phyloP scores from a whole-genome alignment of 2,888 invertebrate genomes.

The Aporophyla lueneburgensis region DNA sequence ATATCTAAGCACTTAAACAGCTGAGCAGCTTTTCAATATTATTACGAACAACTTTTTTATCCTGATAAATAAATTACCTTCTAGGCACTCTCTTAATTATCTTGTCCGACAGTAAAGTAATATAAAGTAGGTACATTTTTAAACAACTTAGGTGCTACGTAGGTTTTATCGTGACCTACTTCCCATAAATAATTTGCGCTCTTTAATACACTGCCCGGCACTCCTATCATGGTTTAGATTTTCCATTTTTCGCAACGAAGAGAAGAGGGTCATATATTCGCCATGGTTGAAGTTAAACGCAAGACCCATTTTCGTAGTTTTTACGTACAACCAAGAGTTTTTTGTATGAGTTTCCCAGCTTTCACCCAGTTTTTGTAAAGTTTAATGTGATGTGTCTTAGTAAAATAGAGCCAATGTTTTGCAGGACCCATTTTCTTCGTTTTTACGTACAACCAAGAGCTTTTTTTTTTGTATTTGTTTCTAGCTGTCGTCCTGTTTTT shows the following conservation, averaged over 20 bases:
- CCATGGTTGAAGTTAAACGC: constrained; percentile 7
- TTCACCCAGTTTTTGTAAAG: background rate
- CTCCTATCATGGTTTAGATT: constrained; percentile 12
- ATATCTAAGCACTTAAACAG: constrained; percentile 8
- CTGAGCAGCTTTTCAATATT: constrained; percentile 2
- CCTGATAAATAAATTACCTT: constrained; percentile 14
- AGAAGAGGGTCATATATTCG: constrained; percentile 12
- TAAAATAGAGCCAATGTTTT: background rate
- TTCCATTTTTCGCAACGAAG: constrained; percentile 36
- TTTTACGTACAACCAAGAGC: background rate
- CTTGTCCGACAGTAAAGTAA: constrained; percentile 24
- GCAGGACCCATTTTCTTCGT: background rate
- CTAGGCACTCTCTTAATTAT: constrained; percentile 37
- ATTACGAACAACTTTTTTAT: constrained; percentile 12
- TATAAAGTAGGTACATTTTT: constrained; percentile 38
- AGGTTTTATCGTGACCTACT: constrained; percentile 31
- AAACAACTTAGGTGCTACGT: constrained; percentile 11
- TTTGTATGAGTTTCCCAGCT: background rate
- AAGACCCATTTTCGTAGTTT: background rate
- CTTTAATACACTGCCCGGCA: constrained; percentile 12
- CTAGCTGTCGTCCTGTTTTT: background rate
- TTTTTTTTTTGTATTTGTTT: background rate
- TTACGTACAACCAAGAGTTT: background rate
- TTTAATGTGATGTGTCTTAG: background rate
- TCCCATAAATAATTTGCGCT: constrained; percentile 31